Evolutionary conservation across 2,888 invertebrate genomes (phyloP).

Genomic region (Apoderus coryli): DNA sequence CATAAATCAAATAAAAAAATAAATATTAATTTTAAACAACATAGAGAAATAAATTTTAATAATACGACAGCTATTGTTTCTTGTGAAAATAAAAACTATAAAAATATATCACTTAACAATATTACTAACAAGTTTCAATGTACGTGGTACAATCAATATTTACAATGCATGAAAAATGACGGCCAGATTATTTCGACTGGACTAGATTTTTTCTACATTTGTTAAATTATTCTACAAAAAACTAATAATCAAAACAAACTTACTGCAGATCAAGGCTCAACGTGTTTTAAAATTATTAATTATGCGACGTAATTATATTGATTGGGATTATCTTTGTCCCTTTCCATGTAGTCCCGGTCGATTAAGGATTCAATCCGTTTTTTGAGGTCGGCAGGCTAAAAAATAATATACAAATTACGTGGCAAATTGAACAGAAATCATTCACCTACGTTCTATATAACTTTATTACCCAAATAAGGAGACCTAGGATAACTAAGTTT

Average conservation of each 20-base stretch:
- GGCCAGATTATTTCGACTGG: constrained; percentile 19
- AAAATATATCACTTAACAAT: too few species aligned
- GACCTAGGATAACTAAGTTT: too few species aligned
- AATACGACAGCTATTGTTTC: too few species aligned
- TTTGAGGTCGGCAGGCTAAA: constrained; percentile 91
- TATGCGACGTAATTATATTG: constrained; percentile 99
- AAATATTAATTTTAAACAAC: too few species aligned
- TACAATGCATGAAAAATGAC: constrained; percentile 17
- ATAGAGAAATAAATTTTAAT: too few species aligned
- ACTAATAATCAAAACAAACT: constrained; percentile 8
- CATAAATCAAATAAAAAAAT: too few species aligned
- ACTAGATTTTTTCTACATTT: constrained; percentile 17
- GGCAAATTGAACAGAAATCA: constrained; percentile 7
- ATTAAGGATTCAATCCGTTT: constrained; percentile 97
- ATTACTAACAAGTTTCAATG: too few species aligned
- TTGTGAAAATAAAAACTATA: too few species aligned
- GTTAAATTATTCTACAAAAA: constrained; percentile 10
- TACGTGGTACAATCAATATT: too few species aligned
- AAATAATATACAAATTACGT: too few species aligned
- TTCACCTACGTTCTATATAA: background rate
- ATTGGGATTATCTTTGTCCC: constrained; percentile 96
- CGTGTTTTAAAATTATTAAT: constrained; percentile 19
- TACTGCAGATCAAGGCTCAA: constrained; percentile 14
- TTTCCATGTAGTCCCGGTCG: constrained; percentile 97
- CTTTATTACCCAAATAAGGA: constrained; percentile 1